Evolutionary conservation across 2,888 invertebrate species (phyloP).

Genomic region (Eilema depressum): DNA sequence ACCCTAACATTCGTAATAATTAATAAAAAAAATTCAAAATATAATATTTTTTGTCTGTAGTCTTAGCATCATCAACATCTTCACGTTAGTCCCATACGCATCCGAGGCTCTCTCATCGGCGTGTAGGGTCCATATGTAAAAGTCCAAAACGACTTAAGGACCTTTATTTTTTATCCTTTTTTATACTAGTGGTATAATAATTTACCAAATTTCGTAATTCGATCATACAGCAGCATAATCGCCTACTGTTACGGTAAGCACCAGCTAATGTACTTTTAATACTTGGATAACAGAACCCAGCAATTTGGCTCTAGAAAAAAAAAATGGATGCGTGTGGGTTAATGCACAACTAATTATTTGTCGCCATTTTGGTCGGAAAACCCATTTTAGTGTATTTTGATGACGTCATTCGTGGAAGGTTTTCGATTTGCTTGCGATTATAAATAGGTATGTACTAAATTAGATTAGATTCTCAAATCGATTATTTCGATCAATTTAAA

Average conservation of each 20-base stretch:
- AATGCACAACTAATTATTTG: slow-evolving; percentile 77
- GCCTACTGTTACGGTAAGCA: slow-evolving; percentile 61
- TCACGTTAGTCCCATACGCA: too few species aligned
- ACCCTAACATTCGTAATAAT: too few species aligned
- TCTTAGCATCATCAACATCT: too few species aligned
- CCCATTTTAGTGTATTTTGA: not conserved
- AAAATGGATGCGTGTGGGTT: slow-evolving; percentile 76
- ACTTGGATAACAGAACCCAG: slow-evolving; percentile 60
- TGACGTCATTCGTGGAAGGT: not conserved
- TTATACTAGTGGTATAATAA: slow-evolving; percentile 30
- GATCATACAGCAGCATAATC: slow-evolving; percentile 63
- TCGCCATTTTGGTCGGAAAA: slow-evolving; percentile 56
- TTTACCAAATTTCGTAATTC: slow-evolving; percentile 44
- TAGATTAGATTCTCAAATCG: not conserved
- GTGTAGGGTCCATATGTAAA: not conserved
- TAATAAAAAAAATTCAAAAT: too few species aligned
- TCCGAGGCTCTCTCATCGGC: too few species aligned
- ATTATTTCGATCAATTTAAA: too few species aligned
- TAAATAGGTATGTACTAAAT: not conserved
- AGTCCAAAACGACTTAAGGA: not conserved
- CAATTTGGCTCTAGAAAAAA: slow-evolving; percentile 76
- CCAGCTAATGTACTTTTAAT: slow-evolving; percentile 82
- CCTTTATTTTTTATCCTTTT: slow-evolving; percentile 6
- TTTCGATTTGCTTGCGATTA: not conserved
- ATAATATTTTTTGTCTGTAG: too few species aligned